Conservation (phyloP, 1,140 invertebrate species). For the Aleiodes sp. region DNA sequence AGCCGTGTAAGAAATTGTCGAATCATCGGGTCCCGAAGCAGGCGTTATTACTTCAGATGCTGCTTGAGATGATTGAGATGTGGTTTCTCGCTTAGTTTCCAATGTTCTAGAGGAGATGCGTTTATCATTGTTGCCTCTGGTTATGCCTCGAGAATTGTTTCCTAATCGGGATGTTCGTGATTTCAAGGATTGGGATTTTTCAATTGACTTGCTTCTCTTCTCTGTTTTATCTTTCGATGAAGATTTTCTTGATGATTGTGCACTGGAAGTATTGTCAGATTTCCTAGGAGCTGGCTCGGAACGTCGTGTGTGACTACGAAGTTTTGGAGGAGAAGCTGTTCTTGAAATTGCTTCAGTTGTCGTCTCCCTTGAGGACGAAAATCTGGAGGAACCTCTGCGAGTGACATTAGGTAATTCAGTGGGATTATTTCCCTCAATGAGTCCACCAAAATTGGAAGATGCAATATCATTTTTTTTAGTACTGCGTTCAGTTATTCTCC, state of each 20-base stretch:
- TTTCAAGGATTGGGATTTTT: no score
- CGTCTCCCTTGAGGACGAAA: not conserved
- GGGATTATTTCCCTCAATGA: slow-evolving; percentile 36
- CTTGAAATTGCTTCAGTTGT: not conserved
- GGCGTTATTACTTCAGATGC: not conserved
- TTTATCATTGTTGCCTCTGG: not conserved
- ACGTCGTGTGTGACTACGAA: not conserved
- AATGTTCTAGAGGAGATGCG: not conserved
- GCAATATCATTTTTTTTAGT: slow-evolving; percentile 34
- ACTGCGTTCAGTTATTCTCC: slow-evolving; percentile 26
- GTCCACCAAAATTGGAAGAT: slow-evolving; percentile 41
- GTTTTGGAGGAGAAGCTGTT: slow-evolving; percentile 2
- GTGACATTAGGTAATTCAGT: not conserved
- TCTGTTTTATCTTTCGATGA: not conserved
- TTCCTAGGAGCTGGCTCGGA: slow-evolving; percentile 24
- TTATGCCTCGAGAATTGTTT: not conserved
- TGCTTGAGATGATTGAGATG: not conserved
- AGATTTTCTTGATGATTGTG: not conserved
- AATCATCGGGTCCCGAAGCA: not conserved
- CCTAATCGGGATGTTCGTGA: slow-evolving; percentile 16
- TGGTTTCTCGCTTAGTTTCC: not conserved
- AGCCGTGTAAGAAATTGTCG: not conserved
- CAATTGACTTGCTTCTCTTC: no score
- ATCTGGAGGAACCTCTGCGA: slow-evolving; percentile 42
- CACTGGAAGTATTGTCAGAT: slow-evolving; percentile 8